Base-by-base conservation (phyloP, 2,888 invertebrate genomes). In the Acrobasis repandana region DNA sequence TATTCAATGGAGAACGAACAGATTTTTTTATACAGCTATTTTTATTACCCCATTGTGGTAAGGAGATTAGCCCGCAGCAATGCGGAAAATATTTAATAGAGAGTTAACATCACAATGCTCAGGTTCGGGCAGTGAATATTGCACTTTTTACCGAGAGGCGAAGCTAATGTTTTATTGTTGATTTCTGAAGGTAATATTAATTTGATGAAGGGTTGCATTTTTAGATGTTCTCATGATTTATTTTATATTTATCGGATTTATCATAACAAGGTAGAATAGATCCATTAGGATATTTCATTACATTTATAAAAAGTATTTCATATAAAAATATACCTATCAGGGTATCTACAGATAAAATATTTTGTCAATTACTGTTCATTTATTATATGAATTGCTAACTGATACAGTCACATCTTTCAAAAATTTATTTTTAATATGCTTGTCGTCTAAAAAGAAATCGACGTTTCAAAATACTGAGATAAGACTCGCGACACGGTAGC, bases 71-170 rank as follows among this genome's bases (percentile, higher is more conserved):
- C 80, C 80, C 76, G 81, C 83, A 86, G 82, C 81, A 77, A 84
- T 74, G 83, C 80, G 83, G 79, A 88, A 88, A 85, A 85, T 82
- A 85, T 86, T 83, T 84, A 86, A 90, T 86, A 85, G 81, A 82
- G 83, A 80, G 75, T 82, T 85, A 80, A 84, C 82, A 80, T 73
- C 72, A 84, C 80, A 84, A 82, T 81, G 71, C 72, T 71, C 63
- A 67, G 68, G 68, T 74, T 77, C 69, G 69, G 70, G 69, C 67
- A 70, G 68, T 64, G 67, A 74, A 73, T 75, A 77, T 69, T 75
- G 68, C 70, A 71, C 70, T 77, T 80, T 81, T 81, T 76, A 67
- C 66, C 63, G 63, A 66, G 68, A 67, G 67, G 68, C 64, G 61
- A 63, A 72, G 73, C 80, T 74, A 75, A 77, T 76, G 72, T 69